Conservation (phyloP, 1,140 invertebrate genomes). For the Hylaeus anthracinus region DNA sequence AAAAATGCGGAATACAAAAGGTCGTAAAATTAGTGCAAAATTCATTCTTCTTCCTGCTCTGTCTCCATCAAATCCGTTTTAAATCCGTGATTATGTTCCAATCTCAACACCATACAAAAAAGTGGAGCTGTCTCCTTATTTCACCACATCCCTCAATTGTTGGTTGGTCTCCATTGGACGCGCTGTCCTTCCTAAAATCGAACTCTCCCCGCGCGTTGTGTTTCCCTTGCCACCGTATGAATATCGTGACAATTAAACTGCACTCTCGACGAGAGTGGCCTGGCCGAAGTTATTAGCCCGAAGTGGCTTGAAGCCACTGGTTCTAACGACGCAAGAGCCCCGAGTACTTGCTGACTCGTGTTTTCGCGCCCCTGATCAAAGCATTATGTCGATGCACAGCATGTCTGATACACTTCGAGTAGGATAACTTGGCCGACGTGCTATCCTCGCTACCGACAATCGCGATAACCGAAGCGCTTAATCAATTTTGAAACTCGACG, state of each 20-base stretch:
- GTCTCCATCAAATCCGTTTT: too few species aligned
- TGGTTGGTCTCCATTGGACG: too few species aligned
- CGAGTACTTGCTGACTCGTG: slow-evolving; percentile 55
- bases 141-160: too few species aligned
- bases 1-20: too few species aligned
- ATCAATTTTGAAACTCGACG: slow-evolving; percentile 52
- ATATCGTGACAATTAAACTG: slow-evolving; percentile 35
- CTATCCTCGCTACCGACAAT: slow-evolving; percentile 24
- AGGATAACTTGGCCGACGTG: slow-evolving; percentile 54
- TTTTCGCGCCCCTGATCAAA: slow-evolving; percentile 62
- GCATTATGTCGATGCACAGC: slow-evolving; percentile 46
- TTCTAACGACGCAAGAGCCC: slow-evolving; percentile 55
- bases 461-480: slow-evolving; percentile 47
- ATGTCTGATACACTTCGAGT: slow-evolving; percentile 44
- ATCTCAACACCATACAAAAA: too few species aligned
- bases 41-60: too few species aligned
- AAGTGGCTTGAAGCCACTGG: not conserved
- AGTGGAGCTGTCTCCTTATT: too few species aligned
- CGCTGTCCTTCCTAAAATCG: not conserved
- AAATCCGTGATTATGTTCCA: too few species aligned
- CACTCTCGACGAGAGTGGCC: slow-evolving; percentile 28
- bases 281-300: slow-evolving; percentile 52
- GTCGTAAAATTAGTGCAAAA: too few species aligned
- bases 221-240: slow-evolving; percentile 22
- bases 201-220: not conserved